Conservation (phyloP, 2,888 invertebrate species). For the Nyleta sp. region DNA sequence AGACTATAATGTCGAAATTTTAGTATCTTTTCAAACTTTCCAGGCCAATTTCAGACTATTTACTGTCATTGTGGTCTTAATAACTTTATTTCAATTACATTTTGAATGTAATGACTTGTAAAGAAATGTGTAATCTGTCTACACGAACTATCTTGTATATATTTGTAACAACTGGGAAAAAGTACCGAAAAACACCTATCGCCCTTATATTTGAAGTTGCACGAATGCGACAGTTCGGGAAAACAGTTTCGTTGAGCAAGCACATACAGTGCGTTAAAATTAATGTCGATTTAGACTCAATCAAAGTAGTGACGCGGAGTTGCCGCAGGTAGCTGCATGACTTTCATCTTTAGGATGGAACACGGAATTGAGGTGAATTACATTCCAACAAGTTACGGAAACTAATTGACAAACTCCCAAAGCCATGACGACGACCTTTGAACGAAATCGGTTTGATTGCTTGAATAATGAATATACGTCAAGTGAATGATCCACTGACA, state of each 20-base stretch:
- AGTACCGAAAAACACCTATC: too few relatives aligned
- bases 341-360: slow-evolving; percentile 46
- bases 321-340: slow-evolving; percentile 44
- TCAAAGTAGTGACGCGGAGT: slow-evolving; percentile 44
- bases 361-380: slow-evolving; percentile 56
- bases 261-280: slow-evolving; percentile 36
- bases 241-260: slow-evolving; percentile 23
- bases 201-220: too few relatives aligned
- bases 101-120: too few relatives aligned
- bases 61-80: too few relatives aligned
- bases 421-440: slow-evolving; percentile 47
- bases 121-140: too few relatives aligned
- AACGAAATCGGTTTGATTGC: slow-evolving; percentile 55
- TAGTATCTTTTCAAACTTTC: too few relatives aligned
- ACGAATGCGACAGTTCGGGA: too few relatives aligned
- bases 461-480: slow-evolving; percentile 55
- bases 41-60: too few relatives aligned
- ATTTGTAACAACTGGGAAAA: too few relatives aligned
- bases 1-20: too few relatives aligned
- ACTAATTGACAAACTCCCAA: slow-evolving; percentile 57
- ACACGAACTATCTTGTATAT: too few relatives aligned
- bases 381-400: slow-evolving; percentile 59
- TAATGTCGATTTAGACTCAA: slow-evolving; percentile 55
- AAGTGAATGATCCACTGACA: slow-evolving; percentile 49
- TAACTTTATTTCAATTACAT: too few relatives aligned